Base-by-base conservation (phyloP, 2,797 vertebrate genomes). In the Pampus argenteus region DNA sequence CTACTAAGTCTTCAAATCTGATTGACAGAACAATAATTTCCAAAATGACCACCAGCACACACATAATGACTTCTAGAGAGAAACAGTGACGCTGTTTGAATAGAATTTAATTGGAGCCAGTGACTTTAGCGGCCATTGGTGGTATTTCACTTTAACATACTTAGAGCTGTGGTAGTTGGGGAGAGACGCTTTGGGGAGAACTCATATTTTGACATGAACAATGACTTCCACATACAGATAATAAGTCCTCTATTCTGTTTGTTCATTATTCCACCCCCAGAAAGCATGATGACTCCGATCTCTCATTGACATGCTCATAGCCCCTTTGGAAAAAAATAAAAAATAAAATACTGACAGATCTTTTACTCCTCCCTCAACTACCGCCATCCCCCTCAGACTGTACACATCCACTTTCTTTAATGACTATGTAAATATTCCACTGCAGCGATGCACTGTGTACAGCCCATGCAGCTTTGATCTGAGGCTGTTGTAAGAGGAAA, bases 381-480 rank as follows among this genome's bases (percentile, higher is more conserved):
- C 67, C n/a, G 0, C 45, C 59, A 2, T 42, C 66, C 44, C 44
- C 67, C 44, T 66, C 65, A 38, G 29, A 71, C 34, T 50, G 49
- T 45, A 20, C 42, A 76, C 68, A 75, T 71, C 45, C 70, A 66
- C 72, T 65, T 56, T 59, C 51, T 66, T 55, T 76, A 83, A 81
- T 80, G 52, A 78, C 69, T 63, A 64, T 86, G 66, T 59, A 84
- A 81, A 81, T 83, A 71, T 81, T 78, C 72, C 61, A 25, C 79
- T 58, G 81, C 78, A 61, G 78, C 11, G 2, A 38, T 23, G 17
- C 48, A 2, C 45, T 25, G 55, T 44, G 44, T 50, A 31, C 36
- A 17, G 20, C 17, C 62, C 61, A 54, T 28, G 52, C 66, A 44
- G 70, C 79, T 82, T 69, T 83, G 52, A 80, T 83, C 38, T 20